Evolutionary conservation across 2,113 vertebrate species (phyloP).

Genomic region (Nannospalax galili): DNA sequence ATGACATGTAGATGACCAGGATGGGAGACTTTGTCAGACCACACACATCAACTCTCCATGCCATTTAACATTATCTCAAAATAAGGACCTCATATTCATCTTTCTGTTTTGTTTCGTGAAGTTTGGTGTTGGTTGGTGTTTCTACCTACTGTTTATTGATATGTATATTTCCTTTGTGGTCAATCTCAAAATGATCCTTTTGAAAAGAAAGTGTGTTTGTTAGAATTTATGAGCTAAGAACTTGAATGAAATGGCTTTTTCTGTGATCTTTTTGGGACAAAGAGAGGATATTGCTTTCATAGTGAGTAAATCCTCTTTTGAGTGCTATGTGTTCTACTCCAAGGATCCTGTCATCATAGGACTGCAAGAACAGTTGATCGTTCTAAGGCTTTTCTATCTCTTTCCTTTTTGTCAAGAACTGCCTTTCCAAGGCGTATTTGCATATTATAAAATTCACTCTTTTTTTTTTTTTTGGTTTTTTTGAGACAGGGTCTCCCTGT

Average conservation of each 20-base stretch:
- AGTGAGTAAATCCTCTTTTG: background rate
- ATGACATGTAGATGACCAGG: background rate
- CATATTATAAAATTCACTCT: background rate
- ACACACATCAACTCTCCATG: background rate
- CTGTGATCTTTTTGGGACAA: background rate
- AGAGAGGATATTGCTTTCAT: background rate
- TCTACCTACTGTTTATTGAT: background rate
- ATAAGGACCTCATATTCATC: background rate
- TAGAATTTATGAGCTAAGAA: background rate
- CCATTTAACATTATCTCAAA: background rate
- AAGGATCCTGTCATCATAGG: background rate
- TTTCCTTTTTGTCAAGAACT: background rate
- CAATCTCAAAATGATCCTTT: conserved; percentile 23
- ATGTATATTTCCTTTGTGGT: background rate
- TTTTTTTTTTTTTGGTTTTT: no score
- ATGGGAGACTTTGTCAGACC: background rate
- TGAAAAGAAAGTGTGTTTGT: background rate
- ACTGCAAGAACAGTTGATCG: background rate
- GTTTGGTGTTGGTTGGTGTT: background rate
- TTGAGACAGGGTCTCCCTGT: no score
- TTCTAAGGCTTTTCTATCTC: background rate
- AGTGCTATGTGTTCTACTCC: background rate
- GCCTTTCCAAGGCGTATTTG: background rate
- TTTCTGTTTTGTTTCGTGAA: background rate
- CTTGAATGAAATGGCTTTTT: background rate